Evolutionary conservation across 2,888 invertebrate species (phyloP), one percentile per base, ranked within the genome.

Genomic region (Cheilosia variabilis): DNA sequence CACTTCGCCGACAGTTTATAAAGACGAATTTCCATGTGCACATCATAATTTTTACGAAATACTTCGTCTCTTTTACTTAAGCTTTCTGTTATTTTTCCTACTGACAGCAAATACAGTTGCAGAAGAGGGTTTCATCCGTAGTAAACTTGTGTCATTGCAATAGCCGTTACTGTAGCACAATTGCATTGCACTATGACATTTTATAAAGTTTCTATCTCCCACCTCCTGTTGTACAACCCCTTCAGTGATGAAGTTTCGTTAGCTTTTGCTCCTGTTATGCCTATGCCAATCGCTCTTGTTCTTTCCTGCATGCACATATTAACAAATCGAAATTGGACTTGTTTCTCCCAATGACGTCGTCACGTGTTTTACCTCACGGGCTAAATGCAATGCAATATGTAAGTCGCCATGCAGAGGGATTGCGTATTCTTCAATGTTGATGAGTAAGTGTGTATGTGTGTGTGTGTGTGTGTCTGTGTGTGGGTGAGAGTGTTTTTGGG

Each of bases 281-380:
- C 45, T 24, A 45, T 37, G 19, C 19, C 57, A 58, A 17, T 17
- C 17, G 10, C 15, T 24, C 17, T n/a, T n/a, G 5, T 19, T 13
- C 57, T 37, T 19, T 19, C 15, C 5, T 27, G 27, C 27, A 27
- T 27, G 15, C 60, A 43, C 43, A 60, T 43, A 60, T n/a, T 15
- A 27, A 17, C 43, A 13, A 13, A 13, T 4, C 4, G 45, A 63
- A 19, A 17, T 37, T 31, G 27, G 31, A 22, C 13, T 50, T 10
- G 22, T 45, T 34, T 6, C 50, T 37, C 19, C 10, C n/a, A 50
- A 65, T 65, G 50, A 63, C 31, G 63, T 22, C 34, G 47, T 19
- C 27, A 37, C 22, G 34, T 65, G 19, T 37, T 50, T 50, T n/a
- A 37, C 37, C 37, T 37, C 10, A 37, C 37, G 37, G 37, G 37